Percentiles rank a stretch among this genome's conserved stretches.
Evolutionary conservation across 2,888 invertebrate genomes (phyloP).

Genomic region (Neoscelio sp.): DNA sequence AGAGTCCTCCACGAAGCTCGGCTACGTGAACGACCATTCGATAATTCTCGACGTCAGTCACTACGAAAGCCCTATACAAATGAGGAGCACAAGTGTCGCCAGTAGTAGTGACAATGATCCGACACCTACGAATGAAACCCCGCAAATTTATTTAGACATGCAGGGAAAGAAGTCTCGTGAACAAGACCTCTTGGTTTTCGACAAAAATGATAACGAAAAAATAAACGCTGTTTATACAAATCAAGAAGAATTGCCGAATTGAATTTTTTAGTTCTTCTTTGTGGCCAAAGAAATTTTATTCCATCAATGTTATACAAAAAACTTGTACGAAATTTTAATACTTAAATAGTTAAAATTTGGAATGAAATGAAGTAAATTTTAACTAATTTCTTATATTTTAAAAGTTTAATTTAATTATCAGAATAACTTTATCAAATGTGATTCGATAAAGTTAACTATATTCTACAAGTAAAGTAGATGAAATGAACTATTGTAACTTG

Average conservation of each 20-base stretch:
- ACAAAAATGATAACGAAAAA: constrained; percentile 66
- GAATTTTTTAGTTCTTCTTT: neutral
- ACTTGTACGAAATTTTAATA: too few species aligned
- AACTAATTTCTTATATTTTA: too few species aligned
- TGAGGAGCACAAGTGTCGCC: constrained; percentile 75
- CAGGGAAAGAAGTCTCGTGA: constrained; percentile 74
- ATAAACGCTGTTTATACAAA: constrained; percentile 35
- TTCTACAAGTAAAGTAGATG: too few species aligned
- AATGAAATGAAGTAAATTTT: too few species aligned
- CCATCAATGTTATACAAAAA: too few species aligned
- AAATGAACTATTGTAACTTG: too few species aligned
- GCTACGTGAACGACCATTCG: constrained; percentile 78
- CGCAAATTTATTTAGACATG: constrained; percentile 81
- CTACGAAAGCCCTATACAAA: constrained; percentile 79
- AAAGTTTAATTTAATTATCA: too few species aligned
- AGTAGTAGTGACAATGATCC: constrained; percentile 79
- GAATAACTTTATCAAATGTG: too few species aligned
- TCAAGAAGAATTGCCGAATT: constrained; percentile 31
- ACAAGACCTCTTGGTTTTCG: constrained; percentile 74
- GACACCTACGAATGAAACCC: constrained; percentile 73
- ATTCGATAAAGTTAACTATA: too few species aligned
- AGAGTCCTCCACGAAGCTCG: constrained; percentile 71
- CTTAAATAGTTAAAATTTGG: too few species aligned
- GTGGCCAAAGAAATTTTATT: too few species aligned
- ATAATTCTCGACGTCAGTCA: constrained; percentile 72